These are phyloP conservation scores for Anthrax anthrax DNA, from an alignment of 2,888 invertebrate species.

Conservation along the genomic window DNA sequence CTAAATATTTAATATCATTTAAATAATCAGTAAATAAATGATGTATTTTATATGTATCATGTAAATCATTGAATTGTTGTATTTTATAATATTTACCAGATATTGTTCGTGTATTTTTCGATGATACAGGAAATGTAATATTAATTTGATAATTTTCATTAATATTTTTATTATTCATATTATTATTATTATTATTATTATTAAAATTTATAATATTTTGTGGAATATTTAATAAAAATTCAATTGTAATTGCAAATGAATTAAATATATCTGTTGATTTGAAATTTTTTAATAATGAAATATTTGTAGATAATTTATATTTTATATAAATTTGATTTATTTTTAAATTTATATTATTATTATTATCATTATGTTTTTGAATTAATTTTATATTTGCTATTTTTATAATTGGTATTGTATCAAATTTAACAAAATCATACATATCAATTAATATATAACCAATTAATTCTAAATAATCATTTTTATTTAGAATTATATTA, in stretches of 20 bases:
- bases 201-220: neutral
- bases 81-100: neutral
- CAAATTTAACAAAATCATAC: neutral
- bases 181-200: neutral
- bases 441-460: neutral
- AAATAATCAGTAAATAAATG: neutral
- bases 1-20: neutral
- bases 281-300: neutral
- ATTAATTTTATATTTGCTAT: neutral
- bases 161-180: too few relatives aligned
- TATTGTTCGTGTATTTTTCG: neutral
- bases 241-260: slow-evolving; percentile 1
- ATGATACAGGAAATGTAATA: neutral
- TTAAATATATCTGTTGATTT: neutral
- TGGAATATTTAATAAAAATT: slow-evolving; percentile 1
- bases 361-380: neutral
- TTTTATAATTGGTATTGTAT: neutral
- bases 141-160: neutral
- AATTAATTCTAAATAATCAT: neutral
- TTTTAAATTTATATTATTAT: neutral
- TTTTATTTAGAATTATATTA: too few relatives aligned
- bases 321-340: slow-evolving; percentile 3
- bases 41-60: neutral
- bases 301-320: slow-evolving; percentile 1
- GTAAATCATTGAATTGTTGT: neutral